Evolutionary conservation across 1,140 invertebrate species (phyloP).

Genomic region (Cotesia typhae): DNA sequence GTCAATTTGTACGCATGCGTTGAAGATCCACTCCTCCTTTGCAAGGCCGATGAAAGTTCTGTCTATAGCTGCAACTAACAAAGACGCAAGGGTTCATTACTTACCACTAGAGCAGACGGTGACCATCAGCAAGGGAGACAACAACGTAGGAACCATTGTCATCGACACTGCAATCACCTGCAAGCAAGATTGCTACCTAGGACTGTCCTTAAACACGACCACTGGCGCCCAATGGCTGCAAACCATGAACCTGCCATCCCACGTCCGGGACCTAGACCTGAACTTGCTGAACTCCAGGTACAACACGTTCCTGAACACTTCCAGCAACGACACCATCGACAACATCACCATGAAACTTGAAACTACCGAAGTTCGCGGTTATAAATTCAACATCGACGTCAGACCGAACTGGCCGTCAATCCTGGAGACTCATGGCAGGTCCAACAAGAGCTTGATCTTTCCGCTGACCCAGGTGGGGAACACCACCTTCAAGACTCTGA

Average conservation of each 20-base stretch:
- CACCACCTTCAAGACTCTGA: conserved; percentile 72
- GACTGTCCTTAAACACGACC: conserved; percentile 69
- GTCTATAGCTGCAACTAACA: conserved; percentile 62
- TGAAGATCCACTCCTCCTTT: conserved; percentile 80
- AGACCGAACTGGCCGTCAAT: conserved; percentile 79
- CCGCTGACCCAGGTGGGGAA: conserved; percentile 86
- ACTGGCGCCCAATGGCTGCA: conserved; percentile 75
- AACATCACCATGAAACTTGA: conserved; percentile 81
- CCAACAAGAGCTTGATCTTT: conserved; percentile 71
- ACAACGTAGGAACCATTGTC: conserved; percentile 65
- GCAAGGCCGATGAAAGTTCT: conserved; percentile 75
- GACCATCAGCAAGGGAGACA: conserved; percentile 62
- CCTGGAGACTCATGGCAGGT: conserved; percentile 54
- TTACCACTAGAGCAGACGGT: conserved; percentile 56
- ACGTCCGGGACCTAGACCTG: conserved; percentile 71
- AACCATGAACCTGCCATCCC: conserved; percentile 72
- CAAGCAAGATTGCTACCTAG: conserved; percentile 79
- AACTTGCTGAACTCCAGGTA: conserved; percentile 70
- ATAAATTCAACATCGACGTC: conserved; percentile 76
- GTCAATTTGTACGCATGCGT: conserved; percentile 76
- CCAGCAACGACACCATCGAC: conserved; percentile 60
- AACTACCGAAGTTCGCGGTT: conserved; percentile 77
- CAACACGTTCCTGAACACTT: conserved; percentile 68
- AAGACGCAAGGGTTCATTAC: conserved; percentile 66
- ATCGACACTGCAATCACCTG: conserved; percentile 78